A percentile compares a stretch with the other conserved stretches of the same genome.
phyloP scores from a whole-genome alignment of 2,797 vertebrate species.

The Champsocephalus esox region DNA sequence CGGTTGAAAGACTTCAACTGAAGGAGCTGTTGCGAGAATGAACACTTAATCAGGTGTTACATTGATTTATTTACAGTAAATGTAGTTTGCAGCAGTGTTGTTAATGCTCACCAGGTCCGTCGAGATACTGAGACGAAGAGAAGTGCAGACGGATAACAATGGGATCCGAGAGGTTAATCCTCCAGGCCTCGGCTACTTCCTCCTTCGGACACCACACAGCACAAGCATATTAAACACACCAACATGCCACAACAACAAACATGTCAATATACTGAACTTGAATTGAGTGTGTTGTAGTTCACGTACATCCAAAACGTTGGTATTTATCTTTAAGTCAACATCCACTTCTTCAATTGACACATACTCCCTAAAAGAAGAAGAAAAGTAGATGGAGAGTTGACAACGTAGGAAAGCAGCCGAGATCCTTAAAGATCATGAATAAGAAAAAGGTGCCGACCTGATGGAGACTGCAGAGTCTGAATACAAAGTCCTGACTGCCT shows the following conservation, averaged over 20 bases:
- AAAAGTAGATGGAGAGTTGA: not conserved
- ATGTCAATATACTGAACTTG: not conserved
- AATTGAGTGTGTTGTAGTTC: not conserved
- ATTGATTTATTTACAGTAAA: not conserved
- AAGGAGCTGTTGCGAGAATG: slow-evolving; percentile 85
- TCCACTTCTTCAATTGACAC: slow-evolving; percentile 93
- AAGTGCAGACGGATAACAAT: slow-evolving; percentile 92
- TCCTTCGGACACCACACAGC: slow-evolving; percentile 79
- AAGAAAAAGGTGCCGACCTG: slow-evolving; percentile 81
- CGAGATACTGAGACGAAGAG: slow-evolving; percentile 93
- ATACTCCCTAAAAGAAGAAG: slow-evolving; percentile 85
- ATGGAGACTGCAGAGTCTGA: slow-evolving; percentile 90
- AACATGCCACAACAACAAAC: not conserved
- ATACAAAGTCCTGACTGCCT: slow-evolving; percentile 93
- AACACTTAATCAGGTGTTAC: slow-evolving; percentile 24
- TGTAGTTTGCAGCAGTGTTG: not conserved
- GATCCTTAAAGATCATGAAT: not conserved
- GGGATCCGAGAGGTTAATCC: slow-evolving; percentile 91
- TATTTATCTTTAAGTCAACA: slow-evolving; percentile 92
- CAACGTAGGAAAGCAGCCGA: not conserved
- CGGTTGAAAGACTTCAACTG: slow-evolving; percentile 94
- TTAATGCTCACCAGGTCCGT: slow-evolving; percentile 92
- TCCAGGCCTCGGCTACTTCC: slow-evolving; percentile 93
- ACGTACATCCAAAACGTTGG: slow-evolving; percentile 92
- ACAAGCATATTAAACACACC: slow-evolving; percentile 1